Percentiles rank a stretch among this genome's conserved stretches.
phyloP scores from a whole-genome alignment of 2,888 invertebrate species.

The Aethes cnicana region DNA sequence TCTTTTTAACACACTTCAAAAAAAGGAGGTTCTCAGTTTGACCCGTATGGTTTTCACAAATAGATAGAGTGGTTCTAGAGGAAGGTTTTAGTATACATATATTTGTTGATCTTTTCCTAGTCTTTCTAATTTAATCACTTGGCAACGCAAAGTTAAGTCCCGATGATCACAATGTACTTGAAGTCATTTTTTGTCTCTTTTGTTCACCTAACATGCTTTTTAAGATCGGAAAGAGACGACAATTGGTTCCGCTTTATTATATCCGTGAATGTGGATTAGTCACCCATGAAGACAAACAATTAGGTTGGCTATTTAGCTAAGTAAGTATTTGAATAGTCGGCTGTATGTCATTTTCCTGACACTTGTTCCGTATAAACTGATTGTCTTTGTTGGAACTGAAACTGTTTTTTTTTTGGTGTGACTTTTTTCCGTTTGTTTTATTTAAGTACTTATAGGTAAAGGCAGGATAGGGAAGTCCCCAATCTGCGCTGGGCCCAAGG shows the following conservation, averaged over 20 bases:
- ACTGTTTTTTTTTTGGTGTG: too few relatives aligned
- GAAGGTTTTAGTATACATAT: too few relatives aligned
- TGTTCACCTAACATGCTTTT: not conserved
- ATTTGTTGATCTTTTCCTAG: not conserved
- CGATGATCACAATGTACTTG: conserved; percentile 7
- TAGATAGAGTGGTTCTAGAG: too few relatives aligned
- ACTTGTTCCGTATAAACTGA: conserved; percentile 4
- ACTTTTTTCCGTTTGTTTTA: too few relatives aligned
- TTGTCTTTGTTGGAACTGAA: too few relatives aligned
- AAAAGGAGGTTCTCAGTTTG: too few relatives aligned
- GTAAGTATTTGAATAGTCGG: not conserved
- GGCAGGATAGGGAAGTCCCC: too few relatives aligned
- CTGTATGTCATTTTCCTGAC: not conserved
- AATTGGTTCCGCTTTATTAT: conserved; percentile 12
- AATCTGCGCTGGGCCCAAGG: too few relatives aligned
- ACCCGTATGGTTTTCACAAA: too few relatives aligned
- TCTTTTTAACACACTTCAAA: too few relatives aligned
- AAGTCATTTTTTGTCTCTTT: conserved; percentile 4
- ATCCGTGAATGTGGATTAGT: not conserved
- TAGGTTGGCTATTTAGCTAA: not conserved
- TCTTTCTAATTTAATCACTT: not conserved
- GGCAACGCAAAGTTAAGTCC: conserved; percentile 1
- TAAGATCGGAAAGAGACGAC: conserved; percentile 2
- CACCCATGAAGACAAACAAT: conserved; percentile 14
- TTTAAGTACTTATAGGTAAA: too few relatives aligned